Conservation (phyloP, 2,113 vertebrate genomes). For the Elachura formosa region DNA sequence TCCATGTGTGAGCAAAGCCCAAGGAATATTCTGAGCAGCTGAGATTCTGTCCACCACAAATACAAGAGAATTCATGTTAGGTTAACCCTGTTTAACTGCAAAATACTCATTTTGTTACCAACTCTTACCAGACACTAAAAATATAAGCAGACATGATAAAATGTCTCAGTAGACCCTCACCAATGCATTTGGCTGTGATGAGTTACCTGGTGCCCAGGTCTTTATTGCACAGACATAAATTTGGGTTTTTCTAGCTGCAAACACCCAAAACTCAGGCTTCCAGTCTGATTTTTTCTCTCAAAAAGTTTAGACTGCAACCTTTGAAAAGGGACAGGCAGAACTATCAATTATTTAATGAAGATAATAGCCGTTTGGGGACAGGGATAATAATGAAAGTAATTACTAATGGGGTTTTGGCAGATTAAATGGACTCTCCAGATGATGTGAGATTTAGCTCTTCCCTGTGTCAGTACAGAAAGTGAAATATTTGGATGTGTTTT, state of each 20-base stretch:
- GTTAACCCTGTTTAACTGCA: background rate
- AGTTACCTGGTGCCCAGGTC: background rate
- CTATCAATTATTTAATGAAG: conserved; percentile 19
- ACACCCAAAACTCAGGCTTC: background rate
- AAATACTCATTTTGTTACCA: background rate
- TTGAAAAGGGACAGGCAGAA: background rate
- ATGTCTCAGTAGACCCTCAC: background rate
- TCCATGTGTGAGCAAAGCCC: background rate
- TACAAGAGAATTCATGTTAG: background rate
- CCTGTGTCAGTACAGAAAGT: background rate
- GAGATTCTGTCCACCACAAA: background rate
- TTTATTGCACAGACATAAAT: background rate
- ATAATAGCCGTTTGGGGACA: background rate
- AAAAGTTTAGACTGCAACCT: background rate
- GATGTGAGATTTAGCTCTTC: background rate
- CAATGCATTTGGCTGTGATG: background rate
- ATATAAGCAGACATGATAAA: background rate
- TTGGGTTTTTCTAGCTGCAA: background rate
- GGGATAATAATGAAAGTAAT: background rate
- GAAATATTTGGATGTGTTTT: background rate
- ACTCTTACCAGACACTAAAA: background rate
- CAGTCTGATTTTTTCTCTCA: background rate
- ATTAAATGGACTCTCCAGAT: background rate
- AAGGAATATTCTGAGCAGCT: background rate
- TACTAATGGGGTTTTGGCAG: background rate